These are phyloP conservation scores for Achatina immaculata DNA, from an alignment of 1,140 invertebrate species.

Conservation along the genomic window DNA sequence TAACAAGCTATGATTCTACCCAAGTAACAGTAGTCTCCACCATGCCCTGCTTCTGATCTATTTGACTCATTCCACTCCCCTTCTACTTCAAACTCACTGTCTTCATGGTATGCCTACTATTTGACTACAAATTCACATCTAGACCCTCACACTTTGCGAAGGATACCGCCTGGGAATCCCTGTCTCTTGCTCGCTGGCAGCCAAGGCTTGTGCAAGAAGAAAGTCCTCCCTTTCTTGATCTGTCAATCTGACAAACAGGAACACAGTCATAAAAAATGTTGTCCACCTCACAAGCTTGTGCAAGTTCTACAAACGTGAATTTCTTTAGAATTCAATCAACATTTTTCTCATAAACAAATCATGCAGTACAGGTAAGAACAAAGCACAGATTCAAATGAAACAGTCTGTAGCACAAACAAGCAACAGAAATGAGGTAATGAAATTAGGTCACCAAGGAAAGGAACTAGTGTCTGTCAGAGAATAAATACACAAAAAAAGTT, in stretches of 20 bases:
- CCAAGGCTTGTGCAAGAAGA: constrained; percentile 68
- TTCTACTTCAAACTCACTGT: neutral
- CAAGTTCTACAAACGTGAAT: neutral
- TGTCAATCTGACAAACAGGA: constrained; percentile 46
- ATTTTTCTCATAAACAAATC: neutral
- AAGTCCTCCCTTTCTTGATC: constrained; percentile 70
- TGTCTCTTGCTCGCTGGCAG: constrained; percentile 68
- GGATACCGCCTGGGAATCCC: neutral
- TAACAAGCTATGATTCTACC: neutral
- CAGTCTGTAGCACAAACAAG: too few species aligned
- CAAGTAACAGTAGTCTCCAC: too few species aligned
- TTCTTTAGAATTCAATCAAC: neutral
- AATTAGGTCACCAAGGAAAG: too few species aligned
- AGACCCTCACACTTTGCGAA: constrained; percentile 34
- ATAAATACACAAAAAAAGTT: too few species aligned
- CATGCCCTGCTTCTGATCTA: neutral
- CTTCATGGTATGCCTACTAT: neutral
- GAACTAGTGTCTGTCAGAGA: too few species aligned
- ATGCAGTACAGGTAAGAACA: neutral
- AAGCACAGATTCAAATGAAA: too few species aligned
- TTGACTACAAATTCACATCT: neutral
- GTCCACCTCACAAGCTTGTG: neutral
- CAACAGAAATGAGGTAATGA: too few species aligned
- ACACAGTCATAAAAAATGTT: neutral
- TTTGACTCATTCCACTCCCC: neutral